Evolutionary conservation across 2,113 vertebrate species (phyloP).

Genomic region (Sebastes schlegelii): DNA sequence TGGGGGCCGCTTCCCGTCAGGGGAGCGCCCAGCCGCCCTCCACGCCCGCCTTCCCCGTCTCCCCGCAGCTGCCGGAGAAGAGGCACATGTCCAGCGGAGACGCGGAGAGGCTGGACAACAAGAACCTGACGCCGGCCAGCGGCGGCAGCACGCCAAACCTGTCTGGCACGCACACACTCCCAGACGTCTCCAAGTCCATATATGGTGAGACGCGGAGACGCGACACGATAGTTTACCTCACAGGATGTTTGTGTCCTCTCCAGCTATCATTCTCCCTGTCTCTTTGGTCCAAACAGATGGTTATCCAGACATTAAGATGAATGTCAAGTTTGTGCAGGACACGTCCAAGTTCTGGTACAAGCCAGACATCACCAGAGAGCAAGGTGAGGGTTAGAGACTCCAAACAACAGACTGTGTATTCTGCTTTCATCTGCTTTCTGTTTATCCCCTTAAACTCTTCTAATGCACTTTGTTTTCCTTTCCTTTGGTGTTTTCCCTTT

Average conservation of each 20-base stretch:
- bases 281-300: conserved; percentile 83
- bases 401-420: not conserved
- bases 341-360: conserved; percentile 99
- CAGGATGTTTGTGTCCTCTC: not conserved
- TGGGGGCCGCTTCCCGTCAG: conserved; percentile 87
- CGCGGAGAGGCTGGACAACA: conserved; percentile 88
- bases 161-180: conserved; percentile 87
- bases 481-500: not conserved
- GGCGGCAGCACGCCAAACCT: conserved; percentile 83
- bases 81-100: conserved; percentile 89
- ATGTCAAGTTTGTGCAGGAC: conserved; percentile 98
- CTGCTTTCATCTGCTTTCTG: not conserved
- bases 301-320: conserved; percentile 94
- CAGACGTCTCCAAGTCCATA: conserved; percentile 92
- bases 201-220: conserved; percentile 83
- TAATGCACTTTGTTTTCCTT: not conserved
- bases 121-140: conserved; percentile 83
- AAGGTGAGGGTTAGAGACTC: conserved; percentile 83
- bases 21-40: conserved; percentile 84
- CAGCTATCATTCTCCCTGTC: conserved; percentile 1
- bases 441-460: not conserved
- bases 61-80: conserved; percentile 89
- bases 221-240: accelerated
- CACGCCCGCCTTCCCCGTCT: conserved; percentile 88
- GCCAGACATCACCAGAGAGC: conserved; percentile 96